Percentiles rank a stretch among this genome's conserved stretches.
These are phyloP conservation scores for Smutsia temminckii DNA, from an alignment of 2,797 vertebrate species.

Conservation along the genomic window DNA sequence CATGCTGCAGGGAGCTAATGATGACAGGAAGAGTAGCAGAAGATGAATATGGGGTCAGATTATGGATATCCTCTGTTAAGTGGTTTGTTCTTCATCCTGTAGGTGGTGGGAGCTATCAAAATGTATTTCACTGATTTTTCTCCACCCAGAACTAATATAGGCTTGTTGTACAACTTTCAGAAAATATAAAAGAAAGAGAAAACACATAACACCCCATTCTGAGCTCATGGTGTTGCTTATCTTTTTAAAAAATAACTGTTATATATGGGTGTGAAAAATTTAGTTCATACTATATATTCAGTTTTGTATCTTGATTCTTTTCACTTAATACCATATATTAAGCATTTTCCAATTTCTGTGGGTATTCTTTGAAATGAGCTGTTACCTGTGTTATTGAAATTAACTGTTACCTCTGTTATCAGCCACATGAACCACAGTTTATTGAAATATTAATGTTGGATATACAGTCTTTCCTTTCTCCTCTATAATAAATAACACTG, in stretches of 20 bases:
- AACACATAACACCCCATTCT: not conserved
- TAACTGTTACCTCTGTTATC: slow-evolving; percentile 14
- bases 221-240: slow-evolving; percentile 11
- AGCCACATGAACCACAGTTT: not conserved
- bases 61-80: not conserved
- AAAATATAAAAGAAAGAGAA: slow-evolving; percentile 37
- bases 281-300: slow-evolving; percentile 11
- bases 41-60: not conserved
- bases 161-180: slow-evolving; percentile 16
- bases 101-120: not conserved
- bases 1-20: not conserved
- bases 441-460: not conserved
- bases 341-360: slow-evolving; percentile 27
- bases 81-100: not conserved
- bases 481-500: slow-evolving; percentile 26
- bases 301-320: slow-evolving; percentile 24
- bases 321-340: not conserved
- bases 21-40: not conserved
- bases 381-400: not conserved
- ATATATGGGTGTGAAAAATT: slow-evolving; percentile 6
- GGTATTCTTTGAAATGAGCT: not conserved
- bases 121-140: not conserved
- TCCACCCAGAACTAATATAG: not conserved
- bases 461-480: not conserved
- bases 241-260: not conserved